Conservation (phyloP, 2,797 vertebrate genomes). For the Octomys mimax region DNA sequence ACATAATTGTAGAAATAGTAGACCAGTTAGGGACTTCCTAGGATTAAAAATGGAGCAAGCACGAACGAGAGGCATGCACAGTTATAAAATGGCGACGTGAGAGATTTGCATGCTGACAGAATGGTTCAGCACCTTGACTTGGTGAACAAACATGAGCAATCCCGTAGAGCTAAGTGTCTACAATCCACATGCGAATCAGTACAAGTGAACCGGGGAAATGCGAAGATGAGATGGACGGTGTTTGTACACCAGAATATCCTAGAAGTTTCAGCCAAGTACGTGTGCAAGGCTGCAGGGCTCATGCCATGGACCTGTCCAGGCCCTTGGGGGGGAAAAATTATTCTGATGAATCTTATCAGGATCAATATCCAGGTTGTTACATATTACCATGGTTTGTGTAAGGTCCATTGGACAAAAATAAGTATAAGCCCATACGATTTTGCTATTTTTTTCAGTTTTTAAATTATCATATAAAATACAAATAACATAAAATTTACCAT, state of each 20-base stretch:
- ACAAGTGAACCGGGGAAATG: not conserved
- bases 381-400: not conserved
- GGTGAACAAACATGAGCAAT: not conserved
- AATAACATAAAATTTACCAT: not conserved
- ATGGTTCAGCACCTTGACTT: not conserved
- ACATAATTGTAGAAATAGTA: not conserved
- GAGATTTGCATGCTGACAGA: not conserved
- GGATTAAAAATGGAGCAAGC: not conserved
- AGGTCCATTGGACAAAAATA: not conserved
- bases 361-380: not conserved
- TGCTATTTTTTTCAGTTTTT: not conserved
- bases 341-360: not conserved
- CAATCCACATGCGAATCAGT: not conserved
- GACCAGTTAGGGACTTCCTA: not conserved
- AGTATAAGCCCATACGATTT: not conserved
- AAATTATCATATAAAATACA: not conserved
- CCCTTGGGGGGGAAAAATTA: not conserved
- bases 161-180: not conserved
- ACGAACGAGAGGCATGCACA: not conserved
- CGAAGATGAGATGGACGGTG: not conserved
- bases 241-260: not conserved
- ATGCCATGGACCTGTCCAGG: not conserved
- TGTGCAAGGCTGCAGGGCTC: not conserved
- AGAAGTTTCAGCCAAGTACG: constrained; percentile 46
- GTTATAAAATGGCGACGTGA: not conserved